Conservation (phyloP, 2,888 invertebrate species). For the Volucella bombylans region DNA sequence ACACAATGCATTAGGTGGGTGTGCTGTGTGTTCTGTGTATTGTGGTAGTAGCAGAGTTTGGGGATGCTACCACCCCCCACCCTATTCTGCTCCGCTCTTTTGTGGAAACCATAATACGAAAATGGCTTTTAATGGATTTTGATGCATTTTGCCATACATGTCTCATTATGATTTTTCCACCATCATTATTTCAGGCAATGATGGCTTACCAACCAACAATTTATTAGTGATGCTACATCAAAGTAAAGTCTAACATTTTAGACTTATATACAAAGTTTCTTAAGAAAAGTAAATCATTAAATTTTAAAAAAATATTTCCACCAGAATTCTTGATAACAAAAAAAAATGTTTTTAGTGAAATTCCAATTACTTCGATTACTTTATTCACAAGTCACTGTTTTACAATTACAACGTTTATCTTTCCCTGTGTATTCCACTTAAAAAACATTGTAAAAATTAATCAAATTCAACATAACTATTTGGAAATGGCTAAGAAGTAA, state of each 20-base stretch:
- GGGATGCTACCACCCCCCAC: conserved; percentile 25
- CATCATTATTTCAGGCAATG: conserved; percentile 49
- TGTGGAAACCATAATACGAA: conserved; percentile 76
- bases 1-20: conserved; percentile 72
- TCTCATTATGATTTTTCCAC: conserved; percentile 64
- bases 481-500: too few relatives aligned
- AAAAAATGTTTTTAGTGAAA: too few relatives aligned
- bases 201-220: conserved; percentile 64
- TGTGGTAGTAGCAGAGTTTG: conserved; percentile 39
- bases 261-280: not conserved
- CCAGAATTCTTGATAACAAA: too few relatives aligned
- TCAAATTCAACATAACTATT: too few relatives aligned
- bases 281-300: too few relatives aligned
- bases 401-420: too few relatives aligned
- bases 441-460: too few relatives aligned
- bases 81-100: conserved; percentile 52
- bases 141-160: conserved; percentile 72
- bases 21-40: conserved; percentile 19
- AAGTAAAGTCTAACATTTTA: conserved; percentile 45
- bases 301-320: too few relatives aligned
- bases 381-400: too few relatives aligned
- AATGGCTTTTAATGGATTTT: conserved; percentile 82
- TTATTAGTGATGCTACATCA: conserved; percentile 54
- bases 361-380: too few relatives aligned
- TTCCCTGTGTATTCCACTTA: too few relatives aligned